Evolutionary conservation across 1,140 invertebrate species (phyloP).

Genomic region (Archivesica marissinica): DNA sequence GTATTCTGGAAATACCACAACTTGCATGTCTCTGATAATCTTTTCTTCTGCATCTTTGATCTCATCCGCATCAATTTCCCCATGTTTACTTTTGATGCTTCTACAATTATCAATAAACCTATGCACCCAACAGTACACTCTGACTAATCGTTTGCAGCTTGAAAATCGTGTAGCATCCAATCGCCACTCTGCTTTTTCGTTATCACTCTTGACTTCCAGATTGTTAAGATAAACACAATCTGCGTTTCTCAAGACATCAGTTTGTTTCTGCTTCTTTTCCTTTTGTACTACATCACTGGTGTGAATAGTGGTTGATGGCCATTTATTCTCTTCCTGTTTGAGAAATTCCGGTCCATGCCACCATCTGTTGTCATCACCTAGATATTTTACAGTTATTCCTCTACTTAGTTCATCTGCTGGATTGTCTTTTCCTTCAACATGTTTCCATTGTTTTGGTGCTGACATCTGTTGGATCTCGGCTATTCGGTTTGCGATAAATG

Average conservation of each 20-base stretch:
- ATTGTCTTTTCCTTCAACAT: neutral
- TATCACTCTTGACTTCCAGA: neutral
- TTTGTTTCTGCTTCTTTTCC: too few relatives aligned
- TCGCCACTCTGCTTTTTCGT: neutral
- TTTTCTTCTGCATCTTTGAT: neutral
- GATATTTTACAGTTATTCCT: neutral
- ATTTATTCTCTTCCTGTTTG: neutral
- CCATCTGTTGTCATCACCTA: neutral
- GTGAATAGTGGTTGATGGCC: conserved; percentile 19
- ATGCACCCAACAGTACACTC: conserved; percentile 5
- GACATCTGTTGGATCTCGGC: conserved; percentile 1
- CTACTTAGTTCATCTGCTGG: neutral
- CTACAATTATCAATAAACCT: conserved; percentile 16
- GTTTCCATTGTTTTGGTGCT: conserved; percentile 12
- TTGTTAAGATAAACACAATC: too few relatives aligned
- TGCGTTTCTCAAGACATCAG: too few relatives aligned
- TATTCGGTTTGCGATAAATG: conserved; percentile 42
- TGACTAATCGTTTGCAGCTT: neutral
- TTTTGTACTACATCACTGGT: neutral
- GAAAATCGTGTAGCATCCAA: neutral
- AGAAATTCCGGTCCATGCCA: conserved; percentile 19
- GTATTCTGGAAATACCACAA: neutral
- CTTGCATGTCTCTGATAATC: conserved; percentile 10
- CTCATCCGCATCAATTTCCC: neutral
- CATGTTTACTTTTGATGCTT: neutral